Conservation (phyloP, 1,140 invertebrate genomes). For the Latrodectus geometricus region DNA sequence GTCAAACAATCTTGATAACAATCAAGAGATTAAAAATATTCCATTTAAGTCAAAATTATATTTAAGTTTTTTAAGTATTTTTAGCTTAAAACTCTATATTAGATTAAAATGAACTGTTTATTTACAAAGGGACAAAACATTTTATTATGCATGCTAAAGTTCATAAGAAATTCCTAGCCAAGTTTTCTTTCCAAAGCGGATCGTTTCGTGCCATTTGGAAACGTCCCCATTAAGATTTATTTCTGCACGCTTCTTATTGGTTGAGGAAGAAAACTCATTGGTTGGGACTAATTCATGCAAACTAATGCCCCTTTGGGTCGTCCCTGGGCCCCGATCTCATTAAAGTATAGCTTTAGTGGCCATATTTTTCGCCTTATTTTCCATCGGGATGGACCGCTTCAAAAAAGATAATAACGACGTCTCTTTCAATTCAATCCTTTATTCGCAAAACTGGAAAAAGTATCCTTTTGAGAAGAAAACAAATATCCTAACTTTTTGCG, state of each 20-base stretch:
- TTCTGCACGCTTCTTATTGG: conserved; percentile 28
- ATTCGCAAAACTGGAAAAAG: too few relatives aligned
- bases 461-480: too few relatives aligned
- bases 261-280: conserved; percentile 39
- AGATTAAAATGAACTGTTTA: too few relatives aligned
- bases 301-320: conserved; percentile 50
- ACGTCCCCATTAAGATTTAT: neutral
- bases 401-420: conserved; percentile 22
- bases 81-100: too few relatives aligned
- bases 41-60: too few relatives aligned
- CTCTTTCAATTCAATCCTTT: neutral
- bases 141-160: too few relatives aligned
- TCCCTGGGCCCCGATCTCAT: conserved; percentile 37
- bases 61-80: too few relatives aligned
- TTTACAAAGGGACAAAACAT: too few relatives aligned
- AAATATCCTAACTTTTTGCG: too few relatives aligned
- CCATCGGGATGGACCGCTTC: conserved; percentile 25
- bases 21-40: too few relatives aligned
- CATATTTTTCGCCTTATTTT: conserved; percentile 55
- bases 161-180: too few relatives aligned
- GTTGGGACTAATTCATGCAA: conserved; percentile 50
- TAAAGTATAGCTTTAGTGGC: conserved; percentile 29
- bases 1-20: too few relatives aligned
- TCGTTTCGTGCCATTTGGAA: neutral
- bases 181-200: conserved; percentile 11